Percentiles rank a stretch among this genome's conserved stretches.
Evolutionary conservation across 2,888 invertebrate species (phyloP).

Genomic region (Cephus rjabovi): DNA sequence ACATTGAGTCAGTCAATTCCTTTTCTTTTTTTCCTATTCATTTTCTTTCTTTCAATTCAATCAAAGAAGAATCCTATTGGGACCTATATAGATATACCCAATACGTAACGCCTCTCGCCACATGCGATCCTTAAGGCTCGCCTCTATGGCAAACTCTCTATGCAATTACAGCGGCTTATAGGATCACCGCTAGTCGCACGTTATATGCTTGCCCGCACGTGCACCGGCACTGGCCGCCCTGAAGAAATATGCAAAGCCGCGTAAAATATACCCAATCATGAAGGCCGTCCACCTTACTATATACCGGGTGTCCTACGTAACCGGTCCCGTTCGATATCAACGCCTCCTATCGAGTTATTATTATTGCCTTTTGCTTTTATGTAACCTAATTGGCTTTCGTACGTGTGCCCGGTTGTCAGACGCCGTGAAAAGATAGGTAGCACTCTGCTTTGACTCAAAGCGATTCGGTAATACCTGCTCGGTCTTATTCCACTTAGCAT

Average conservation of each 20-base stretch:
- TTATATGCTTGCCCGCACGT: neutral
- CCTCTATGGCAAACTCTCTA: neutral
- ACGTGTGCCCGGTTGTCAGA: neutral
- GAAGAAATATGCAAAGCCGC: constrained; percentile 22
- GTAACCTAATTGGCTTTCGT: neutral
- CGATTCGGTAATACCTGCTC: neutral
- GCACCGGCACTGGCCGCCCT: neutral
- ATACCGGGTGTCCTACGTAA: constrained; percentile 28
- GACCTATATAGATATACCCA: neutral
- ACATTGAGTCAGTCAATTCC: neutral
- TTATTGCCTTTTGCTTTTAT: constrained; percentile 25
- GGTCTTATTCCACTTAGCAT: neutral
- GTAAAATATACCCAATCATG: constrained; percentile 48
- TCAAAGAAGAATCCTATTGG: neutral
- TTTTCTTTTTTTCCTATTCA: neutral
- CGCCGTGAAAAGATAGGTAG: neutral
- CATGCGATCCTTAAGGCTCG: neutral
- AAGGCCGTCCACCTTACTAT: constrained; percentile 47
- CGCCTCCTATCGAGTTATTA: constrained; percentile 37
- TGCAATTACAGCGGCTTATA: neutral
- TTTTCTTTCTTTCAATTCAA: neutral
- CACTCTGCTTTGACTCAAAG: neutral
- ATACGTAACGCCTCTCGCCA: neutral
- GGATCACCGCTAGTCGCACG: neutral
- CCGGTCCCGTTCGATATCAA: constrained; percentile 34